Conservation (phyloP, 2,888 invertebrate species). For the Acanthoscelides obtectus region DNA sequence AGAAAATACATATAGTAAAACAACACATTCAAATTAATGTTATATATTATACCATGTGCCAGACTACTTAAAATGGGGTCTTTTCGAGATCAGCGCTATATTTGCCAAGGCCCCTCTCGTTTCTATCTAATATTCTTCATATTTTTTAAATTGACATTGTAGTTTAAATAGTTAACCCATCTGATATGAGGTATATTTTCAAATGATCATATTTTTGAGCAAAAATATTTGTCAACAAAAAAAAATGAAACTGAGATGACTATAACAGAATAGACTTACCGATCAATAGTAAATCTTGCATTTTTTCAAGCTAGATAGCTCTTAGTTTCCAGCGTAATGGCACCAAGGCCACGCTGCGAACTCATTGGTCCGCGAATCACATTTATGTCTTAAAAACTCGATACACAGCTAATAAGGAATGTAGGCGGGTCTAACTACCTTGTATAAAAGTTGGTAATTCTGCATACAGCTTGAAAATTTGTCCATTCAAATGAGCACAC, state of each 20-base stretch:
- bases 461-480: slow-evolving; percentile 4
- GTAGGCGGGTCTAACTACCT: slow-evolving; percentile 39
- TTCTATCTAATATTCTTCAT: no score
- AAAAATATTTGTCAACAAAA: not conserved
- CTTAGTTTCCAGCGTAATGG: slow-evolving; percentile 41
- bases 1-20: no score
- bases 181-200: not conserved
- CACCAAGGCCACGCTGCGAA: slow-evolving; percentile 37
- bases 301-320: slow-evolving; percentile 23
- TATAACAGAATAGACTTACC: no score
- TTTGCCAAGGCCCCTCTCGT: no score
- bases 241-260: not conserved
- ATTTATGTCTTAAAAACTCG: slow-evolving; percentile 32
- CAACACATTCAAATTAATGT: no score
- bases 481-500: slow-evolving; percentile 3
- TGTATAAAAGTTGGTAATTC: not conserved
- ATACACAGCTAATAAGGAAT: slow-evolving; percentile 45
- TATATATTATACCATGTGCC: no score
- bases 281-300: not conserved
- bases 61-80: no score
- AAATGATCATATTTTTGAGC: no score
- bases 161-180: not conserved
- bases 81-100: no score
- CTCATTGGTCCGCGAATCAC: slow-evolving; percentile 48
- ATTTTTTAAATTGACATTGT: no score